Conservation (phyloP, 1,140 invertebrate species). For the Gryllus bimaculatus region DNA sequence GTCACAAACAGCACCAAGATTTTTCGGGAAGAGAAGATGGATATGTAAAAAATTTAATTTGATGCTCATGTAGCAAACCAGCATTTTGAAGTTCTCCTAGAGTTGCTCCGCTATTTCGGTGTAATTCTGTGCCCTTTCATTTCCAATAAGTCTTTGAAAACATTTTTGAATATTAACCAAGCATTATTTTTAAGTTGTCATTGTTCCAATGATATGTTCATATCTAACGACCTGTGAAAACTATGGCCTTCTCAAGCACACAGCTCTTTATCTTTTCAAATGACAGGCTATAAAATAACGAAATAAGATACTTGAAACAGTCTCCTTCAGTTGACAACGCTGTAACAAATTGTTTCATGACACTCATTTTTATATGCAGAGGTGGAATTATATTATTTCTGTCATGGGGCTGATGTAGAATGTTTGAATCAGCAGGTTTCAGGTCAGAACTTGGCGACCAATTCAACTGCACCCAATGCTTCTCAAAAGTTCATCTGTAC, state of each 20-base stretch:
- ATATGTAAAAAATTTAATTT: constrained; percentile 33
- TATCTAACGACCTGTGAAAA: constrained; percentile 28
- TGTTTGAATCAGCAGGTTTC: constrained; percentile 28
- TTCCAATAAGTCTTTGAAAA: constrained; percentile 18
- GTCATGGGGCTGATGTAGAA: constrained; percentile 29
- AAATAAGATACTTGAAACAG: constrained; percentile 29
- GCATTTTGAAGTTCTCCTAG: too few species aligned
- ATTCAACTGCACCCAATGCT: constrained; percentile 30
- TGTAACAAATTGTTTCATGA: constrained; percentile 33
- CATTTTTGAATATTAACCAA: constrained; percentile 23
- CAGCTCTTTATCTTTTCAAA: constrained; percentile 30
- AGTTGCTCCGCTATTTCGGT: constrained; percentile 16
- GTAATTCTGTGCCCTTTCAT: constrained; percentile 13
- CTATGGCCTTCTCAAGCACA: constrained; percentile 30
- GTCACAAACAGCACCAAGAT: constrained; percentile 27
- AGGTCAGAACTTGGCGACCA: constrained; percentile 30
- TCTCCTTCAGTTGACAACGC: constrained; percentile 29
- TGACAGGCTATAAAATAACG: constrained; percentile 29
- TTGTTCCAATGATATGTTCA: constrained; percentile 22
- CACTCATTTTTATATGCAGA: constrained; percentile 34
- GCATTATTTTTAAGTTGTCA: constrained; percentile 23
- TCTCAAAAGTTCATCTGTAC: constrained; percentile 32
- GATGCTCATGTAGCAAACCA: constrained; percentile 33
- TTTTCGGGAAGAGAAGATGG: constrained; percentile 28
- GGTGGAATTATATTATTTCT: constrained; percentile 31